Conservation (phyloP, 2,113 vertebrate genomes). For the Scophthalmus maximus region DNA sequence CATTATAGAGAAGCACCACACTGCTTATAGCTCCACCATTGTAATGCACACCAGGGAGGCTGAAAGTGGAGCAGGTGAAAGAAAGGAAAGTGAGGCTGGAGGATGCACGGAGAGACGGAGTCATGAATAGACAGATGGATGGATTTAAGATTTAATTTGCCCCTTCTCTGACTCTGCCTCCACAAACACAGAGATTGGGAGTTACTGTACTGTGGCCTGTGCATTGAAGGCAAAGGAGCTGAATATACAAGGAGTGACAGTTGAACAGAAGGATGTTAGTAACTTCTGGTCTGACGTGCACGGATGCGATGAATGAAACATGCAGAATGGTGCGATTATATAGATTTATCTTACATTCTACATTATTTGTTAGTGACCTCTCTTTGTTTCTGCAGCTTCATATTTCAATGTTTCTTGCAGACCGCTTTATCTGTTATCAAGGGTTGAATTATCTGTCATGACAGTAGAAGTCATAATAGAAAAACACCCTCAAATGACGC, state of each 20-base stretch:
- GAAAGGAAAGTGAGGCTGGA: conserved; percentile 39
- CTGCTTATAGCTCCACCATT: conserved; percentile 2
- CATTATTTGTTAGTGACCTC: not conserved
- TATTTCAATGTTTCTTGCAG: not conserved
- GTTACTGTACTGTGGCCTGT: conserved; percentile 39
- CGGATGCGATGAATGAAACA: conserved; percentile 26
- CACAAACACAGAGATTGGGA: conserved; percentile 34
- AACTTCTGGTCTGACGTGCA: conserved; percentile 17
- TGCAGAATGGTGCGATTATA: not conserved
- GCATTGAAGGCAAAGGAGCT: conserved; percentile 39
- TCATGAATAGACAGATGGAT: conserved; percentile 51
- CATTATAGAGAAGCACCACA: not conserved
- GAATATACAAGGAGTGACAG: conserved; percentile 39
- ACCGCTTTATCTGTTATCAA: too few relatives aligned
- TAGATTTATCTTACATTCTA: not conserved
- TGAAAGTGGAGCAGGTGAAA: conserved; percentile 63
- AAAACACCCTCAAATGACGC: not conserved
- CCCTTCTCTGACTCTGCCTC: conserved; percentile 47
- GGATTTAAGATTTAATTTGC: conserved; percentile 56
- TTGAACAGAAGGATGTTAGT: conserved; percentile 35
- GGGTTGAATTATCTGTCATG: not conserved
- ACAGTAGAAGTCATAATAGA: not conserved
- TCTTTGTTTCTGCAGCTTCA: not conserved
- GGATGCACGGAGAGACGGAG: conserved; percentile 36
- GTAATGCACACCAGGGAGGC: conserved; percentile 33